These are phyloP conservation scores for Morpho helenor DNA, from an alignment of 2,888 invertebrate genomes.

Conservation along the genomic window DNA sequence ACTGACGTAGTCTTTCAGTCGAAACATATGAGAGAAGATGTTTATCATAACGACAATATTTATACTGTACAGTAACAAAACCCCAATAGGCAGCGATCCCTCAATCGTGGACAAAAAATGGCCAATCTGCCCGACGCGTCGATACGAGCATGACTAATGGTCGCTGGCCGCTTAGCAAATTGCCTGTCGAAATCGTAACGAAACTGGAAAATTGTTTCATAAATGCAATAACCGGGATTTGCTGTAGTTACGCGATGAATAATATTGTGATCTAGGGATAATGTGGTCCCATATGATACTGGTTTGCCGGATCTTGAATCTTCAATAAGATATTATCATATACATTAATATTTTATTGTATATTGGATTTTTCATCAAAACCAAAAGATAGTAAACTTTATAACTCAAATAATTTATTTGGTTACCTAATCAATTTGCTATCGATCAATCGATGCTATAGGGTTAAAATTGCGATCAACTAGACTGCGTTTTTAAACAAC, in stretches of 20 bases:
- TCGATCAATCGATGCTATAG: no score
- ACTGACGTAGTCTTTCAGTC: background rate
- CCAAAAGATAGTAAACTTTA: no score
- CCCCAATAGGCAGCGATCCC: conserved; percentile 51
- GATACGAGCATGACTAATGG: conserved; percentile 73
- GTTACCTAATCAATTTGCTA: no score
- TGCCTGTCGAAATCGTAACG: conserved; percentile 63
- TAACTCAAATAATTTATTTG: no score
- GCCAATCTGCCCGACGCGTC: conserved; percentile 61
- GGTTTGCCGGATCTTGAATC: conserved; percentile 34
- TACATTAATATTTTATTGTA: no score
- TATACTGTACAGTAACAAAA: conserved; percentile 32
- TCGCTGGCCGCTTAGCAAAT: conserved; percentile 63
- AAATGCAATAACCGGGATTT: conserved; percentile 67
- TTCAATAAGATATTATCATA: conserved; percentile 4
- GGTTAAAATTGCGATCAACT: no score
- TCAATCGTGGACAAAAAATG: conserved; percentile 61
- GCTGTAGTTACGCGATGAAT: conserved; percentile 61
- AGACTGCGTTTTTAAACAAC: no score
- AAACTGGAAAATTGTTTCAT: conserved; percentile 76
- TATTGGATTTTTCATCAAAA: background rate
- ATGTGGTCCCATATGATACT: conserved; percentile 44
- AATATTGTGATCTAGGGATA: conserved; percentile 53
- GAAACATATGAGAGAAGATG: background rate
- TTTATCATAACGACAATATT: background rate